Percentiles rank a stretch among this genome's conserved stretches.
Conservation (phyloP, 1,140 invertebrate genomes). For the Pseudomyrmex cubaensis region DNA sequence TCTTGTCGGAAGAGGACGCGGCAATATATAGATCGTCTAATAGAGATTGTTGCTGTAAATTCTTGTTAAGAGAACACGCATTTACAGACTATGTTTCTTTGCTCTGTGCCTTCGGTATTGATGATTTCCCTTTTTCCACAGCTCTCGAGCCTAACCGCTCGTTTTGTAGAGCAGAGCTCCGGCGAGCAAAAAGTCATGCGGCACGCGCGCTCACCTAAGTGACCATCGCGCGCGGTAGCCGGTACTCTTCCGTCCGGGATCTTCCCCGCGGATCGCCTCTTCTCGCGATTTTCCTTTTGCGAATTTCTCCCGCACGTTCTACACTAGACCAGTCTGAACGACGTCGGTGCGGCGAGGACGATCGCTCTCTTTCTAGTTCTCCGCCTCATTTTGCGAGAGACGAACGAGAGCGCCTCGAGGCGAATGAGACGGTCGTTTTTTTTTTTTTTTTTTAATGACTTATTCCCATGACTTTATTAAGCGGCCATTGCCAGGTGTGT, state of each 20-base stretch:
- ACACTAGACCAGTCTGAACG: conserved; percentile 47
- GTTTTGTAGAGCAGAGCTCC: conserved; percentile 25
- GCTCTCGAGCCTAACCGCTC: conserved; percentile 12
- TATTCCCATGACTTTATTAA: conserved; percentile 38
- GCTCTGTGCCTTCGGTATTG: conserved; percentile 2
- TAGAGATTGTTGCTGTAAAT: too few relatives aligned
- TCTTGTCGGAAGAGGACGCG: too few relatives aligned
- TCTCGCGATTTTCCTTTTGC: conserved; percentile 68
- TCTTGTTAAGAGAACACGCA: too few relatives aligned
- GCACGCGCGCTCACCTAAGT: conserved; percentile 30
- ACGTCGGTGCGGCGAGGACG: background rate
- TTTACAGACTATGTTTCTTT: background rate
- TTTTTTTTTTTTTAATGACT: conserved; percentile 57
- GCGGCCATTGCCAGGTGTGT: background rate
- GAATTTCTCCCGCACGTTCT: conserved; percentile 58
- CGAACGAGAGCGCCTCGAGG: conserved; percentile 22
- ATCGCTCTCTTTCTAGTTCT: background rate
- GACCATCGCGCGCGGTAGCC: conserved; percentile 33
- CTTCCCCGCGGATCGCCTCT: conserved; percentile 2
- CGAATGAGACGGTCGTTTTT: too few relatives aligned
- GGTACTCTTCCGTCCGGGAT: conserved; percentile 23
- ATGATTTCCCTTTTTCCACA: conserved; percentile 66
- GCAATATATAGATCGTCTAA: too few relatives aligned
- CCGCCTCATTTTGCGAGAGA: background rate
- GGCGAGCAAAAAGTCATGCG: conserved; percentile 49